These are phyloP conservation scores for Toxonevra muliebris DNA, from an alignment of 2,888 invertebrate species.

Conservation along the genomic window DNA sequence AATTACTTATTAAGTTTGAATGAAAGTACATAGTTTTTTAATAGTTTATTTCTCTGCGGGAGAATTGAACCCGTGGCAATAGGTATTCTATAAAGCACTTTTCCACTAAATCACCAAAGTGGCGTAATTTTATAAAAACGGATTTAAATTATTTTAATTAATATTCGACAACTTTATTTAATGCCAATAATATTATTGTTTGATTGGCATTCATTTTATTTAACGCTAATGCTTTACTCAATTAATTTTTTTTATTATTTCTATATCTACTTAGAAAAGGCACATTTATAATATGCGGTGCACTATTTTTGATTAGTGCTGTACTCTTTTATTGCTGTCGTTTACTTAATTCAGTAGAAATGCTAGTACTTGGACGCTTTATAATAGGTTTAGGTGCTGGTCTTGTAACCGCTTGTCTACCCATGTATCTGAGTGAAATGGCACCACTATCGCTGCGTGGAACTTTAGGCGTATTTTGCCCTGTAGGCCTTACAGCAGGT, in stretches of 20 bases:
- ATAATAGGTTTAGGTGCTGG: conserved; percentile 82
- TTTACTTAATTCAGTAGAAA: conserved; percentile 75
- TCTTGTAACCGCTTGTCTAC: conserved; percentile 84
- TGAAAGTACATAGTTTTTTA: too few relatives aligned
- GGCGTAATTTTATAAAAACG: not conserved
- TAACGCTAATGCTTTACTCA: too few relatives aligned
- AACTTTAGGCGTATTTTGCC: conserved; percentile 78
- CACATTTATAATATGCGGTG: conserved; percentile 75
- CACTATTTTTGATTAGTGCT: conserved; percentile 74
- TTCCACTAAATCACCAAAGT: too few relatives aligned
- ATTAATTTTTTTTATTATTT: not conserved
- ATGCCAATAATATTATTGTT: not conserved
- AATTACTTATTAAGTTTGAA: too few relatives aligned
- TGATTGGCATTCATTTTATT: too few relatives aligned
- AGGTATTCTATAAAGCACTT: too few relatives aligned
- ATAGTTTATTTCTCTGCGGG: too few relatives aligned
- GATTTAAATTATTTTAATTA: not conserved
- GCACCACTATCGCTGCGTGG: conserved; percentile 82
- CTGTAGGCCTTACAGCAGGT: conserved; percentile 66
- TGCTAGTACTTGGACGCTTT: conserved; percentile 79
- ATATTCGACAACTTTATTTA: not conserved
- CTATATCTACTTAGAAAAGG: conserved; percentile 69
- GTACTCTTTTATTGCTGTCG: conserved; percentile 75
- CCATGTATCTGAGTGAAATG: conserved; percentile 90
- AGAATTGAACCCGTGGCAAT: too few relatives aligned